These are phyloP conservation scores for Avahi laniger DNA, from an alignment of 2,797 vertebrate genomes.

Conservation along the genomic window DNA sequence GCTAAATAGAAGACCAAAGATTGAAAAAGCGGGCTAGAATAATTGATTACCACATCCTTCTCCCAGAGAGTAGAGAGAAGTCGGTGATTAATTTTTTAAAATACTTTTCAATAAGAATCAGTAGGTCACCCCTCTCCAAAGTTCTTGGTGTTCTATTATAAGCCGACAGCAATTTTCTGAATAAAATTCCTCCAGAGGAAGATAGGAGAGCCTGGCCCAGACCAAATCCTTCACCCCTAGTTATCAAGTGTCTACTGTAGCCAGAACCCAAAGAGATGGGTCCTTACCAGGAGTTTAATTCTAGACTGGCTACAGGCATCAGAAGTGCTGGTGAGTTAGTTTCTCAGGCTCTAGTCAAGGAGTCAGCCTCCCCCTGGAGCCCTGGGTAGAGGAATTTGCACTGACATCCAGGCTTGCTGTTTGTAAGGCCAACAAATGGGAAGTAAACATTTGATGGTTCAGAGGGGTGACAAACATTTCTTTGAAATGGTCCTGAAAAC, in stretches of 20 bases:
- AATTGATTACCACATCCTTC: background rate
- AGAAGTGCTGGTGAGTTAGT: background rate
- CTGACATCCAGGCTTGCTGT: background rate
- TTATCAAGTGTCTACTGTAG: background rate
- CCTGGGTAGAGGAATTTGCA: background rate
- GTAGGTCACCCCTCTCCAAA: background rate
- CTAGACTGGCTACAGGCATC: background rate
- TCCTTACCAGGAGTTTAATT: background rate
- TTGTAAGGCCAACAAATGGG: background rate
- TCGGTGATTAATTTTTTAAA: background rate
- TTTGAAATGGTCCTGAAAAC: conserved; percentile 1
- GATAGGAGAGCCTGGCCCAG: background rate
- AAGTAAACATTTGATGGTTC: background rate
- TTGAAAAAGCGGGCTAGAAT: background rate
- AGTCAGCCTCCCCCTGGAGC: background rate
- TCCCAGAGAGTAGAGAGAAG: background rate
- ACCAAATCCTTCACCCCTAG: background rate
- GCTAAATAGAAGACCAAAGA: conserved; percentile 14
- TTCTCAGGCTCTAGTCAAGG: background rate
- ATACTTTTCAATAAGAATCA: conserved; percentile 23
- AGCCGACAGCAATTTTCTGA: conserved; percentile 47
- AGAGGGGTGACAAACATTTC: background rate
- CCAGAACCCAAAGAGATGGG: background rate
- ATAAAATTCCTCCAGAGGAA: conserved; percentile 17
- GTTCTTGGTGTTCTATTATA: conserved; percentile 23